phyloP scores from a whole-genome alignment of 2,797 vertebrate genomes.

The Prunella strophiata region DNA sequence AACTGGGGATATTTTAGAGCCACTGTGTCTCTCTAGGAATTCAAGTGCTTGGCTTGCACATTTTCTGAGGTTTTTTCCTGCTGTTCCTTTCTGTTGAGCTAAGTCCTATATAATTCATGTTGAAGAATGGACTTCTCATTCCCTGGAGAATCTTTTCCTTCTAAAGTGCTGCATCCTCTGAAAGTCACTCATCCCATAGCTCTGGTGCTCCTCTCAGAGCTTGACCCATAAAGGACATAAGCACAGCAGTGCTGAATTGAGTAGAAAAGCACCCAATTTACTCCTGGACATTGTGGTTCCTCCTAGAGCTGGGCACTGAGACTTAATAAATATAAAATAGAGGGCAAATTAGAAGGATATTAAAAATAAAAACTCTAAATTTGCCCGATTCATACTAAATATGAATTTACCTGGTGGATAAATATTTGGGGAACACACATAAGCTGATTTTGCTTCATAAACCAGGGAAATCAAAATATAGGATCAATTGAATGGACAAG shows the following conservation, averaged over 20 bases:
- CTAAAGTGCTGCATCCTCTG: not conserved
- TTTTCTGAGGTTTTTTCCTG: not conserved
- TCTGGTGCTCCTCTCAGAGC: not conserved
- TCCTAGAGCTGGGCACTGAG: not conserved
- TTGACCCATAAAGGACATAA: not conserved
- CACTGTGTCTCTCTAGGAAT: not conserved
- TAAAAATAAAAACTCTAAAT: not conserved
- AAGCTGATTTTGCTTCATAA: not conserved
- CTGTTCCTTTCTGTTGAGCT: not conserved
- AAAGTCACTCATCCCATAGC: not conserved
- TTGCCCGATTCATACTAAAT: not conserved
- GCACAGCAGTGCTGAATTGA: not conserved
- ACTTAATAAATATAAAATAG: not conserved
- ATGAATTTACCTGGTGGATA: not conserved
- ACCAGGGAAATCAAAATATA: not conserved
- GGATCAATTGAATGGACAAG: not conserved
- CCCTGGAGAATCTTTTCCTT: not conserved
- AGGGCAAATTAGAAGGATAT: not conserved
- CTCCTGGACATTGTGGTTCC: too few relatives aligned
- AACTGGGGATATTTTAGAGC: not conserved
- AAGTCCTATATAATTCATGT: not conserved
- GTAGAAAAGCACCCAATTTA: not conserved
- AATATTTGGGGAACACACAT: not conserved
- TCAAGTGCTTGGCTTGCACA: not conserved
- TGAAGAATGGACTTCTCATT: not conserved